Conservation (phyloP, 2,797 vertebrate species). For the Pitangus sulphuratus region DNA sequence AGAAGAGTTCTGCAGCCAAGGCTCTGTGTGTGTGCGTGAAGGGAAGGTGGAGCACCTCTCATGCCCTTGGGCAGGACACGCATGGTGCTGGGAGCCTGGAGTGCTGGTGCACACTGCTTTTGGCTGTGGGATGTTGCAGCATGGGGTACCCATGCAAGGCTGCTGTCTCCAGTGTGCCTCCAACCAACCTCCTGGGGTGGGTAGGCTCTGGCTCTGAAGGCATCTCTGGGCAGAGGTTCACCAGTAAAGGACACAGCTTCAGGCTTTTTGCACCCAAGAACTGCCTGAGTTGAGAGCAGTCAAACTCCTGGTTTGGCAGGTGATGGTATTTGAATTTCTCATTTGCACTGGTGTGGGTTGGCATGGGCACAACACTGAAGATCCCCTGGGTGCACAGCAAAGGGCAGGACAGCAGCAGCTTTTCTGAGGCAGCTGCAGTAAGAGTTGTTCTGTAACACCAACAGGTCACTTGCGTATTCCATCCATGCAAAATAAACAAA, state of each 20-base stretch:
- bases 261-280: neutral
- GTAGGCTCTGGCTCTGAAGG: neutral
- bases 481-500: neutral
- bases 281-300: neutral
- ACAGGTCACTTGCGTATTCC: neutral
- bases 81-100: neutral
- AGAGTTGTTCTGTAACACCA: neutral
- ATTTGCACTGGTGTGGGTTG: neutral
- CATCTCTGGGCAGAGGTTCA: neutral
- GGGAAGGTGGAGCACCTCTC: neutral
- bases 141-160: rapidly evolving
- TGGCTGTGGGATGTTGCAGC: neutral
- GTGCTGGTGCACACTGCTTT: neutral
- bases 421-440: neutral
- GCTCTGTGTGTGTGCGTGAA: neutral
- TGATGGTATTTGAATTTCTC: neutral
- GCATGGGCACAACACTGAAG: neutral
- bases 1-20: neutral
- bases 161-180: rapidly evolving
- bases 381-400: neutral
- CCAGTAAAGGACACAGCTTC: rapidly evolving
- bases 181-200: neutral
- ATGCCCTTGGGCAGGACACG: rapidly evolving
- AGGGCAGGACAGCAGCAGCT: neutral
- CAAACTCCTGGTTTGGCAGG: neutral